Evolutionary conservation across 2,888 invertebrate genomes (phyloP), one percentile per base, ranked within the genome.

Genomic region (Morpho deidamia): DNA sequence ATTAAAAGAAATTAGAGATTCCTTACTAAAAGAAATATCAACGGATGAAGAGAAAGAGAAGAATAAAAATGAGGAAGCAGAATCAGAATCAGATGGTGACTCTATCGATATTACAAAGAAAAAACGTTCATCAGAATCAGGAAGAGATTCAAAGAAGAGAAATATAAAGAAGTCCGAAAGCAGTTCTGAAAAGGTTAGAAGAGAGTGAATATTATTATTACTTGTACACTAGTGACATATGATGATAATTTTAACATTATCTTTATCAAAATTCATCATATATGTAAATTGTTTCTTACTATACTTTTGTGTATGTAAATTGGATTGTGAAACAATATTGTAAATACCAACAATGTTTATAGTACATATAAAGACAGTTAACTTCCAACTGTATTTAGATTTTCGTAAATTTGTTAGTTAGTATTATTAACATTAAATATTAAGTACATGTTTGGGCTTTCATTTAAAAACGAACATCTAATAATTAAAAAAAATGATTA

Each of bases 101-200:
- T 60, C 40, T 60, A 57, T 44, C 12, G 62, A 60, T 50, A 48
- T 41, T 48, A 44, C 44, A 7, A 45, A 41, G 51, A 55, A 56
- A 50, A 41, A 44, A 7, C 33, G 35, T 41, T 42, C 39, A 40
- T 12, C 11, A 38, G 53, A 33, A 37, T 60, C 34, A 11, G 38
- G 2, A 39, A 39, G 3, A 10, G 7, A 2, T 4, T 39, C 39
- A 39, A 11, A 39, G 11, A 46, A 46, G 11, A 46, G 46, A n/a
- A 41, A 11, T 5, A 7, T 14, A 33, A 43, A 68, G 37, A 43
- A 68, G 37, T 77, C 78, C 54, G 72, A 72, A 66, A 71, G 77
- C 68, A 74, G 72, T 74, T 70, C 67, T 63, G 70, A 69, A 65
- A 83, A 87, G 87, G 87, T 87, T 84, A 79, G 85, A 79, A 67